Conservation (phyloP, 1,140 invertebrate species). For the Brevipalpus yothersi region DNA sequence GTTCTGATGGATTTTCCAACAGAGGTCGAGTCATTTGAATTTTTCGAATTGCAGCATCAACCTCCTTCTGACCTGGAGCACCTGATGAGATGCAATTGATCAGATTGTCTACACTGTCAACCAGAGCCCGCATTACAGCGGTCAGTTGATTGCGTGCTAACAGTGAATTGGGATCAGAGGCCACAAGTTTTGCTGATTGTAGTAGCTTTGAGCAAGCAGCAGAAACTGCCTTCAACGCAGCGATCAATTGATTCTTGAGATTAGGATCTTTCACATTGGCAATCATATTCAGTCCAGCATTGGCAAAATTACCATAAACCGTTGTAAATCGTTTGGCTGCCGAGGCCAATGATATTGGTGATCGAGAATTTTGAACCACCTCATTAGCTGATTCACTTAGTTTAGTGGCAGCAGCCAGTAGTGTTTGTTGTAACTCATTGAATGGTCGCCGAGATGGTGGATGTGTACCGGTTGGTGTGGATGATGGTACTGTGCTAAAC, state of each 20-base stretch:
- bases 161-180: slow-evolving; percentile 60
- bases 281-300: slow-evolving; percentile 52
- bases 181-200: slow-evolving; percentile 59
- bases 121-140: slow-evolving; percentile 59
- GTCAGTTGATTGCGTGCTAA: slow-evolving; percentile 70
- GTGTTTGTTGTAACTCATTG: slow-evolving; percentile 55
- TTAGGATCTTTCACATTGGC: slow-evolving; percentile 44
- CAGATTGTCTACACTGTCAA: slow-evolving; percentile 72
- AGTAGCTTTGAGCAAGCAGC: slow-evolving; percentile 65
- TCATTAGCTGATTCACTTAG: slow-evolving; percentile 55
- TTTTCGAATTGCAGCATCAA: slow-evolving; percentile 79
- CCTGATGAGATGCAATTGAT: slow-evolving; percentile 44
- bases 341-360: slow-evolving; percentile 38
- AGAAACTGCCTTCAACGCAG: slow-evolving; percentile 60
- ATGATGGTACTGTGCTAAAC: not conserved
- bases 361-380: slow-evolving; percentile 40
- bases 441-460: slow-evolving; percentile 43
- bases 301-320: slow-evolving; percentile 47
- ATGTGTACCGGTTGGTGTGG: slow-evolving; percentile 20
- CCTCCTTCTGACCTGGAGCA: slow-evolving; percentile 32
- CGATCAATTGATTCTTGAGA: slow-evolving; percentile 46
- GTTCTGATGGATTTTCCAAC: slow-evolving; percentile 60
- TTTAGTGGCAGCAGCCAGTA: slow-evolving; percentile 51
- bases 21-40: slow-evolving; percentile 51
- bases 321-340: slow-evolving; percentile 31